Evolutionary conservation across 2,888 invertebrate genomes (phyloP).

Genomic region (Plagiodera versicolora): DNA sequence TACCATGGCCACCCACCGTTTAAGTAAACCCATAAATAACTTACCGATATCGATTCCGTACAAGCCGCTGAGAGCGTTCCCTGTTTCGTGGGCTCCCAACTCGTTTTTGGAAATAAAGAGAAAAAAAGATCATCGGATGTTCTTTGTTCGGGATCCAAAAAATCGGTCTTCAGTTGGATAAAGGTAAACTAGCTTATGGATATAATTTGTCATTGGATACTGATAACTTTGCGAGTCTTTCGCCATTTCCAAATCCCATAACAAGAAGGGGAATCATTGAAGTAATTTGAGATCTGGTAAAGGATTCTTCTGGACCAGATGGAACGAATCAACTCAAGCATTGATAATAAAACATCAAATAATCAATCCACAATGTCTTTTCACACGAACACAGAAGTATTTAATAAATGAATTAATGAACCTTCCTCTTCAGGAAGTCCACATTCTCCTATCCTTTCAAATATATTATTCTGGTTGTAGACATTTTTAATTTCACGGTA

Average conservation of each 20-base stretch:
- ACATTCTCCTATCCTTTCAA: too few species aligned
- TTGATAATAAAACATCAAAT: too few species aligned
- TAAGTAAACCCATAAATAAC: constrained; percentile 54
- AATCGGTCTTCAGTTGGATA: neutral
- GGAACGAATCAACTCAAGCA: too few species aligned
- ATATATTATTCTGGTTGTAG: neutral
- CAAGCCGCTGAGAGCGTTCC: constrained; percentile 25
- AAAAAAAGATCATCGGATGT: constrained; percentile 27
- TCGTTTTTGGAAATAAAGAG: constrained; percentile 49
- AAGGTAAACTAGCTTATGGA: neutral
- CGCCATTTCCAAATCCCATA: too few species aligned
- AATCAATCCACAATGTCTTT: too few species aligned
- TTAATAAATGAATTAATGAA: too few species aligned
- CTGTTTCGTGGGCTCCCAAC: constrained; percentile 37
- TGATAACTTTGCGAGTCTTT: too few species aligned
- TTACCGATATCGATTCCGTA: constrained; percentile 49
- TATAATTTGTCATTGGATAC: neutral
- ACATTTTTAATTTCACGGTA: neutral
- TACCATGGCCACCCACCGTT: constrained; percentile 53
- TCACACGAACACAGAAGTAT: too few species aligned
- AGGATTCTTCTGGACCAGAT: too few species aligned
- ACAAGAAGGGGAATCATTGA: too few species aligned
- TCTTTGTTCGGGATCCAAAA: neutral
- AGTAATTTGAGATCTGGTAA: too few species aligned
- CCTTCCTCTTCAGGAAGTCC: too few species aligned